Base-by-base conservation (phyloP, 2,113 vertebrate species). In the Chloropsis hardwickii region DNA sequence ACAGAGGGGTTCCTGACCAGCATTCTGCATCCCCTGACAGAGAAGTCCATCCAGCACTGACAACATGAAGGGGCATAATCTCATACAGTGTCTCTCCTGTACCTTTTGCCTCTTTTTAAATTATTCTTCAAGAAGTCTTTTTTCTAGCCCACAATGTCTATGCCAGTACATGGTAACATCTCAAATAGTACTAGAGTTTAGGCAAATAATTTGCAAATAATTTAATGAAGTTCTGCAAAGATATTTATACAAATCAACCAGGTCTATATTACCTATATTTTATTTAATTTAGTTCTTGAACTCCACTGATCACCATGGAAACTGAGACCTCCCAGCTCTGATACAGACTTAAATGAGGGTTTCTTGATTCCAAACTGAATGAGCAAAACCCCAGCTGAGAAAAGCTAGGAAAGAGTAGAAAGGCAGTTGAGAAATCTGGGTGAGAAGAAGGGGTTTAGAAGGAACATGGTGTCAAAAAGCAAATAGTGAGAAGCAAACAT, bases 11-110 rank as follows among this genome's bases (percentile, higher is more conserved):
- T 74, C 47, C 54, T 54, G 24, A 12, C 31, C 14, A 81, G 39
- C n/a, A 40, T n/a, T 89, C 47, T 74, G 24, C 21, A 53, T 40
- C n/a, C 17, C 13, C 39, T 47, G 24, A 60, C 10, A 81, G 21
- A 45, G 18, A 40, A 67, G 1, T 74, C 13, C 14, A 40, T 10
- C n/a, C 21, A 24, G 9, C 24, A 74, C 12, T 60, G 24, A 67
- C 20, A 40, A 53, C 0, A 0, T 27, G n/a, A 60, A 60, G 21
- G 11, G 4, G 1, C 24, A 9, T 15, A 40, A 67, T 27, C 8
- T 40, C 22, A 22, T 18, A 18, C 5, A 45, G 4, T 22, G 11
- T 53, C 7, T n/a, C 45, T 65, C n/a, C 20, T 40, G 20, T 40
- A n/a, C 11, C 5, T 47, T 67, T 69, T 64, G 5, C 9, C n/a